Conservation (phyloP, 2,797 vertebrate species). For the Danio albolineatus region DNA sequence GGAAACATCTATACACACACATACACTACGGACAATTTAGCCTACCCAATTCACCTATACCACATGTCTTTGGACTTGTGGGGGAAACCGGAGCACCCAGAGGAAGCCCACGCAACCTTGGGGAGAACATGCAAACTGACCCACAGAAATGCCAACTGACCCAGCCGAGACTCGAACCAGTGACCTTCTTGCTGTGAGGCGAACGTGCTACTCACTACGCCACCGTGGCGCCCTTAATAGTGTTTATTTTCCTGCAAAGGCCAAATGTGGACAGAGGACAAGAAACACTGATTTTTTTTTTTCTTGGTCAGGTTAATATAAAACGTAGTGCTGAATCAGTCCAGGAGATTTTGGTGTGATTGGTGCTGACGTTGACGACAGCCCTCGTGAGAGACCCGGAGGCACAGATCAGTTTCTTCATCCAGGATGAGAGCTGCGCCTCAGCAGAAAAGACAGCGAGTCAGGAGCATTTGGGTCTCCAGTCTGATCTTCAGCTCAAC, state of each 20-base stretch:
- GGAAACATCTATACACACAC: too few species aligned
- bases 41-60: too few species aligned
- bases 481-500: conserved; percentile 24
- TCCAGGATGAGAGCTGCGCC: conserved; percentile 24
- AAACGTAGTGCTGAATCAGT: conserved; percentile 14
- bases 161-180: too few species aligned
- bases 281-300: neutral
- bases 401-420: conserved; percentile 43
- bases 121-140: too few species aligned
- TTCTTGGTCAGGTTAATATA: conserved; percentile 1
- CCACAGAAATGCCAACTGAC: too few species aligned
- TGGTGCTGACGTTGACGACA: conserved; percentile 20
- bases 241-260: neutral
- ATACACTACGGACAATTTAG: too few species aligned
- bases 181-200: too few species aligned
- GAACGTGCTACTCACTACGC: too few species aligned
- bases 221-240: too few species aligned
- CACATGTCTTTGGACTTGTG: too few species aligned
- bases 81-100: too few species aligned
- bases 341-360: conserved; percentile 24
- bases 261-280: neutral
- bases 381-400: conserved; percentile 25
- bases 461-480: conserved; percentile 52
- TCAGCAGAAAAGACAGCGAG: conserved; percentile 46
- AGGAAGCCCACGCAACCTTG: too few species aligned